Base-by-base conservation (phyloP, 2,797 vertebrate genomes). In the Fistularia tabacaria region DNA sequence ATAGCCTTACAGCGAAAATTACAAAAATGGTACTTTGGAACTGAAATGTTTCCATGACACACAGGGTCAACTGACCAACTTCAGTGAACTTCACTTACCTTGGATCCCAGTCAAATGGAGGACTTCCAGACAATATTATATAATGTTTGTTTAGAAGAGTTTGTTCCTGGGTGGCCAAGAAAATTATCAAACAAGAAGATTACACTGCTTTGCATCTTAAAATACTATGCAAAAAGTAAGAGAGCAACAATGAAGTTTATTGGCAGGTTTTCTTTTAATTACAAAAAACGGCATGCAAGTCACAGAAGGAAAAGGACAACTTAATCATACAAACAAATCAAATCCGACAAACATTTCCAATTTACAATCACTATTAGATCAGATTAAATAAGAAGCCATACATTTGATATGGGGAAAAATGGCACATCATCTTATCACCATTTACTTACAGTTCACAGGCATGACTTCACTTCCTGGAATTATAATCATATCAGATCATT, bases 131-230 rank as follows among this genome's bases (percentile, higher is more conserved):
- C 36, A 38, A 41, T 38, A 52, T 59, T 54, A 60, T 43, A 36
- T 36, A 67, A 75, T 38, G 57, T 62, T 66, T 25, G 5, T 40
- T 40, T 61, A 49, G 14, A 36, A 45, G 13, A 58, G n/a, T 57
- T 51, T 47, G 36, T 43, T 25, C 44, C 36, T 37, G 36, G 6
- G 38, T 43, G 52, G 46, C 13, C 13, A 65, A 79, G 53, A 45
- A 51, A 68, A 71, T 80, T 60, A 77, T 42, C n/a, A 66, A 48
- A 68, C 14, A 64, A 66, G 66, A 64, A 66, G 66, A 81, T 76
- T 65, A 78, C 38, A 9, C 58, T 39, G 42, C 42, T 49, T 54
- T 25, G 15, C n/a, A 14, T 14, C 14, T 48, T 25, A 58, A 63
- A 75, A 51, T 62, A 64, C 25, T n/a, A n/a, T 44, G 44, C 36